Base-by-base conservation (phyloP, 2,888 invertebrate genomes). In the Parnassius smintheus region DNA sequence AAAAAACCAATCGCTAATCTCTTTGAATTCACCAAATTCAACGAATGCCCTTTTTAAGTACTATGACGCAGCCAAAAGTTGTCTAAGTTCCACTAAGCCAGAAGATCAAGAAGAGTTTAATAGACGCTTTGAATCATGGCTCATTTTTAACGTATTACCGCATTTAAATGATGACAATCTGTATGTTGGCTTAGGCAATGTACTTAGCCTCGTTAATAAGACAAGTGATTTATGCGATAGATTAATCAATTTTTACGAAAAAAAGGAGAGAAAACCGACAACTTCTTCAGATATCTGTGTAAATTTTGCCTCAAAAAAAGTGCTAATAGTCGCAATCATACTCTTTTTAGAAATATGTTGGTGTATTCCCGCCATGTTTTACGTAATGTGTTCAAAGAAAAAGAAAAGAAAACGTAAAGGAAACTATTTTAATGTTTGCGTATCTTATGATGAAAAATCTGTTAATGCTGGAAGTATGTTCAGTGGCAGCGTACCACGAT, bases 81-180 rank as follows among this genome's bases (percentile, higher is more conserved):
- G 95, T 70, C 81, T 94, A 44, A 69, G 75, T 25, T 77, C 78
- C 1, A 84, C 78, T 57, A 81, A 83, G 11, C 77, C 82, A 12
- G 73, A 76, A n/a, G 78, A 82, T 18, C 70, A 88, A 9, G 70
- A 75, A 0, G 78, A 81, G 18, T 95, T 94, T 72, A 91, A 93
- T 41, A 78, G 82, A 13, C 86, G 88, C 64, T 90, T 94, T 50
- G 92, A 91, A 66, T 68, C 78, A 0, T 95, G 94, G 94, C 80
- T 95, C 2, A 72, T 78, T 22, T 73, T 76, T n/a, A 84, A 90
- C 22, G 83, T 94, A 2, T 70, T 88, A 9, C 92, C 92, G 1
- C 94, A 93, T 73, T 83, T 95, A 18, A 86, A 86, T 56, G 94
- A 95, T 70, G 93, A 94, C 9, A 87, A 91, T 64, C 89, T 94